A percentile compares a stretch with the other conserved stretches of the same genome.
These are phyloP conservation scores for Dicroscelio sp. DNA, from an alignment of 2,888 invertebrate genomes.

Conservation along the genomic window DNA sequence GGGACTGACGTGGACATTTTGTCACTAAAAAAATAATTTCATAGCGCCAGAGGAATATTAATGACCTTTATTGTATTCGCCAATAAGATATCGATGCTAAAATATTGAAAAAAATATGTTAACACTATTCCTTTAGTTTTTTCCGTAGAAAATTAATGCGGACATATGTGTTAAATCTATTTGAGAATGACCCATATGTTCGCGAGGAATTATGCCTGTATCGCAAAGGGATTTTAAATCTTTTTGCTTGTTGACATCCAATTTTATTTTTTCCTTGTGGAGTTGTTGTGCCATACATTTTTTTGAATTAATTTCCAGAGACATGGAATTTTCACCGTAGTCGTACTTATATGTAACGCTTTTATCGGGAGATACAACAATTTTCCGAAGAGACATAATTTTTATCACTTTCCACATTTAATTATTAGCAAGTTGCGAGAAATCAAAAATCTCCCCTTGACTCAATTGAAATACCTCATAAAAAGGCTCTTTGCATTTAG, in stretches of 20 bases:
- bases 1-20: too few relatives aligned
- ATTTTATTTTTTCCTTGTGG: neutral
- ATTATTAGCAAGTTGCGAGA: neutral
- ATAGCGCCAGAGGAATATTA: too few relatives aligned
- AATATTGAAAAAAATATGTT: too few relatives aligned
- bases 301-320: neutral
- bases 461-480: neutral
- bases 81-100: too few relatives aligned
- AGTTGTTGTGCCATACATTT: neutral
- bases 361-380: neutral
- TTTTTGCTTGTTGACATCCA: neutral
- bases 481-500: neutral
- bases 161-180: too few relatives aligned
- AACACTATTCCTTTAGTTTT: too few relatives aligned
- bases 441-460: conserved; percentile 3
- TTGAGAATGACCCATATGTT: too few relatives aligned
- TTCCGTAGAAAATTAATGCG: too few relatives aligned
- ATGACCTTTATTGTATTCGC: too few relatives aligned
- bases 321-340: neutral
- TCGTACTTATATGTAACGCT: neutral
- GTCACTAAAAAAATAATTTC: too few relatives aligned
- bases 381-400: neutral
- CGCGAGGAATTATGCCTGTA: neutral
- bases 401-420: neutral
- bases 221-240: neutral